A percentile compares a stretch with the other conserved stretches of the same genome.
These are phyloP conservation scores for Dilophus febrilis DNA, from an alignment of 2,888 invertebrate species.

Conservation along the genomic window DNA sequence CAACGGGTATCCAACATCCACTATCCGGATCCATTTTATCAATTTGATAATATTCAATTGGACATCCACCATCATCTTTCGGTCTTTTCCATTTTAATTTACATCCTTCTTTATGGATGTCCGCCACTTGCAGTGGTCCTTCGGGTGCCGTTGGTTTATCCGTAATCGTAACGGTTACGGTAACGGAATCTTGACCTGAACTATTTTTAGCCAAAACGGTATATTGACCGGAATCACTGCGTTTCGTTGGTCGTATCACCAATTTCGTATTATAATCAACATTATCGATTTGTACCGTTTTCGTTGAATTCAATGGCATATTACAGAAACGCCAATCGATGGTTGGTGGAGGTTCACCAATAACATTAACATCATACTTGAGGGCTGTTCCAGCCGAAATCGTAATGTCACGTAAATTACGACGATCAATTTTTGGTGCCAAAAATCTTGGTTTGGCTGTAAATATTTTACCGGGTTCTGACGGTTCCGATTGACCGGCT, in stretches of 20 bases:
- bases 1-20: constrained; percentile 78
- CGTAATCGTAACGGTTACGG: constrained; percentile 64
- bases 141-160: constrained; percentile 79
- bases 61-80: constrained; percentile 84
- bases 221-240: constrained; percentile 77
- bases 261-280: constrained; percentile 79
- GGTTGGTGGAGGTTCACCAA: constrained; percentile 88
- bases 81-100: constrained; percentile 92
- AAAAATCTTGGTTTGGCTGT: constrained; percentile 73
- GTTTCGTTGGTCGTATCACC: constrained; percentile 58
- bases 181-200: constrained; percentile 71
- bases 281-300: constrained; percentile 64
- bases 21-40: constrained; percentile 87
- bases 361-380: constrained; percentile 83
- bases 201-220: constrained; percentile 71
- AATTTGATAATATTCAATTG: constrained; percentile 89
- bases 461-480: constrained; percentile 72
- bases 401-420: constrained; percentile 76
- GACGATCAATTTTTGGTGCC: constrained; percentile 90
- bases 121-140: constrained; percentile 74
- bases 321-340: constrained; percentile 85
- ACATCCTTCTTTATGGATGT: constrained; percentile 84
- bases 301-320: constrained; percentile 48
- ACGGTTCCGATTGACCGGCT: constrained; percentile 85
- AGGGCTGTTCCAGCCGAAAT: constrained; percentile 84